Percentiles rank a stretch among this genome's conserved stretches.
Evolutionary conservation across 2,888 invertebrate genomes (phyloP).

Genomic region (Caenorhabditis angaria): DNA sequence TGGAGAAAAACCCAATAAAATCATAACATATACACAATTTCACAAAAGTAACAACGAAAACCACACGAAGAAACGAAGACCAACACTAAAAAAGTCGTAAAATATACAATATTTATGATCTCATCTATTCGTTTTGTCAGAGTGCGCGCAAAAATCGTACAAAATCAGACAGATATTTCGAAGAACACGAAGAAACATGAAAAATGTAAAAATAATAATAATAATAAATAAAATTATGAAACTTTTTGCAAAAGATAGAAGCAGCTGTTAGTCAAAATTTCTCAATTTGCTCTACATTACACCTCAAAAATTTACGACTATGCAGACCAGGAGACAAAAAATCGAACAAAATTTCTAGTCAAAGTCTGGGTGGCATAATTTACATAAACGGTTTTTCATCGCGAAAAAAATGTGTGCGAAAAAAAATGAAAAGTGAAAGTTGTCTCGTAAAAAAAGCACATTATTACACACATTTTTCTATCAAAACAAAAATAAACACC

Average conservation of each 20-base stretch:
- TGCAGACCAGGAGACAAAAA: background rate
- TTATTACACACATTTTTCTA: background rate
- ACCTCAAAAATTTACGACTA: background rate
- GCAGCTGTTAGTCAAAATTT: too few relatives aligned
- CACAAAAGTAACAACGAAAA: too few relatives aligned
- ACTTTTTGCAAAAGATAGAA: background rate
- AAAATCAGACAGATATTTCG: background rate
- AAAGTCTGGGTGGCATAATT: background rate
- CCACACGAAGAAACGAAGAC: too few relatives aligned
- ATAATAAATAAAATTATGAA: constrained; percentile 1
- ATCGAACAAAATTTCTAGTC: too few relatives aligned
- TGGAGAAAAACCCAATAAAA: too few relatives aligned
- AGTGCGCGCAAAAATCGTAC: background rate
- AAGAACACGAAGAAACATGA: background rate
- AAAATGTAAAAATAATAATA: too few relatives aligned
- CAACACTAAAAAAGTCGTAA: background rate
- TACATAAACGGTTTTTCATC: background rate
- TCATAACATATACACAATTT: too few relatives aligned
- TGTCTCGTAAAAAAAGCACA: background rate
- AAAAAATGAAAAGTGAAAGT: background rate
- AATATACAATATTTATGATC: background rate
- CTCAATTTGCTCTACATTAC: too few relatives aligned
- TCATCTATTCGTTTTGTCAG: background rate
- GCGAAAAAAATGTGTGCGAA: background rate
- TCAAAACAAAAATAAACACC: too few relatives aligned